phyloP scores from a whole-genome alignment of 2,888 invertebrate genomes.

The Acanthosepion esculentum region DNA sequence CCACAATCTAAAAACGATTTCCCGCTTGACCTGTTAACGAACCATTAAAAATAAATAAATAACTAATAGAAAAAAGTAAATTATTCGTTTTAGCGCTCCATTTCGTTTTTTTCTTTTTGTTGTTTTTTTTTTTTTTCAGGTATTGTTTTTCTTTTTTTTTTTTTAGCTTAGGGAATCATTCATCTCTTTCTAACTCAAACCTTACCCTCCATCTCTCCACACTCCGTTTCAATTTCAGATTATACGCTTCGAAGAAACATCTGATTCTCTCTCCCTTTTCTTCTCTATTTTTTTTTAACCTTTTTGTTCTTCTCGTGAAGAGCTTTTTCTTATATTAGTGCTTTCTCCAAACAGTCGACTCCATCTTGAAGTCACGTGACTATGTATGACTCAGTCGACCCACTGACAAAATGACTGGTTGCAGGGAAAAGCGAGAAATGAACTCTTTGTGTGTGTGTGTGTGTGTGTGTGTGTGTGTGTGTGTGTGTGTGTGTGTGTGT shows the following conservation, averaged over 20 bases:
- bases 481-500: no score
- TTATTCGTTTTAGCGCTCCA: not conserved
- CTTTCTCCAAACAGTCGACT: not conserved
- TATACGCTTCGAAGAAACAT: not conserved
- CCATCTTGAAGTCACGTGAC: not conserved
- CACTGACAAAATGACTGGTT: no score
- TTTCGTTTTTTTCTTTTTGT: no score
- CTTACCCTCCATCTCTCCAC: not conserved
- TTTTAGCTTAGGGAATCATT: not conserved
- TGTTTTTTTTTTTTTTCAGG: no score
- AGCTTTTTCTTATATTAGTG: not conserved
- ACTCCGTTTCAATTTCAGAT: not conserved
- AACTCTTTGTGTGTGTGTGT: no score
- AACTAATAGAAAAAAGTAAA: not conserved
- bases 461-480: no score
- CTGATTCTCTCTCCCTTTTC: not conserved
- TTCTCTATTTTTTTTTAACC: no score
- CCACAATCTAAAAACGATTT: not conserved
- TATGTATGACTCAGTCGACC: not conserved
- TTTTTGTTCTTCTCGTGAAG: not conserved
- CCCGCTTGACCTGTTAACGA: not conserved
- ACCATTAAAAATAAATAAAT: not conserved
- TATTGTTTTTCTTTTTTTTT: no score
- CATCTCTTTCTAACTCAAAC: not conserved
- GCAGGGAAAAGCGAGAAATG: no score